phyloP scores from a whole-genome alignment of 2,888 invertebrate genomes.

The Steinernema scapterisci region DNA sequence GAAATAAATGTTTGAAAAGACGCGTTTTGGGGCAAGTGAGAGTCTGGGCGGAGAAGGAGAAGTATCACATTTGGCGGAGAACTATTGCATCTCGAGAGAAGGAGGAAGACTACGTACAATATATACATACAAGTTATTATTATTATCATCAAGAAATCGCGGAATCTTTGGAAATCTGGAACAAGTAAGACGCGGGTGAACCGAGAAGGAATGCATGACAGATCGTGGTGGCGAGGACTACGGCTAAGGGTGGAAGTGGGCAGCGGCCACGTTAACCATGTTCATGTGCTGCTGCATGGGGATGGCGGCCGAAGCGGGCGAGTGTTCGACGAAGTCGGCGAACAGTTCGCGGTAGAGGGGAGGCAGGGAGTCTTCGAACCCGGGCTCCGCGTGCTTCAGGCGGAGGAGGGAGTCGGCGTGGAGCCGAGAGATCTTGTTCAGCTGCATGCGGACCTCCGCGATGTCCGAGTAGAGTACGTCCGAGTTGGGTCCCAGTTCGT shows the following conservation, averaged over 20 bases:
- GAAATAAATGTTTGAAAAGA: background rate
- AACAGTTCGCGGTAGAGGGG: conserved; percentile 61
- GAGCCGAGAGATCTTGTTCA: background rate
- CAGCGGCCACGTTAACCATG: background rate
- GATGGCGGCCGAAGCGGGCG: background rate
- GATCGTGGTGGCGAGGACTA: background rate
- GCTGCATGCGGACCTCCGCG: background rate
- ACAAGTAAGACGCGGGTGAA: background rate
- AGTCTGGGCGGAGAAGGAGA: background rate
- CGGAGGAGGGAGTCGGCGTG: conserved; percentile 25
- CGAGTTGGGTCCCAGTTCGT: background rate
- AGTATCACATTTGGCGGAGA: conserved; percentile 7
- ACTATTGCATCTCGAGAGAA: conserved; percentile 15
- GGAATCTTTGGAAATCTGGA: conserved; percentile 26
- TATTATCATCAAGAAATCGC: conserved; percentile 1
- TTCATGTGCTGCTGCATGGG: background rate
- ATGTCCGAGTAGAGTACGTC: conserved; percentile 6
- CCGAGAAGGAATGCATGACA: conserved; percentile 3
- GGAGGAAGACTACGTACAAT: background rate
- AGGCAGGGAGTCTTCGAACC: conserved; percentile 40
- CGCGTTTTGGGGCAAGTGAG: background rate
- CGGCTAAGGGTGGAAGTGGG: background rate
- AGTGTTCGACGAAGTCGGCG: conserved; percentile 7
- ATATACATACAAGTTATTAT: conserved; percentile 26
- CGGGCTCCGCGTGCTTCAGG: background rate